Conservation (phyloP, 1,140 invertebrate genomes). For the Hypsibius dujardini region DNA sequence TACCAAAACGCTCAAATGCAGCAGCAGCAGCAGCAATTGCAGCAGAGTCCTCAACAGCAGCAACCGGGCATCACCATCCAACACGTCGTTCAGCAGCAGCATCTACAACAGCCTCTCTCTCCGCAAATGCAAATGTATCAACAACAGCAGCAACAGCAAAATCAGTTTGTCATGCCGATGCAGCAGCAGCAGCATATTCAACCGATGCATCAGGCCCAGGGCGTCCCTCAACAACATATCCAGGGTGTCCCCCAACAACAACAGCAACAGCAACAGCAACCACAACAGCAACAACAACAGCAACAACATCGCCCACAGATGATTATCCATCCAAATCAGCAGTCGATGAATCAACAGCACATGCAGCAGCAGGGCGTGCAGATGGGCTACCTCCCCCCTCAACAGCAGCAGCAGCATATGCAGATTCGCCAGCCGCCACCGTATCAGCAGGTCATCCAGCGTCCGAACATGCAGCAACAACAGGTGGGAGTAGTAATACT, state of each 20-base stretch:
- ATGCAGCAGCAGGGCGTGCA: conserved; percentile 4
- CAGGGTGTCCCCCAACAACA: no score
- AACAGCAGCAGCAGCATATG: neutral
- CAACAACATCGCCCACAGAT: no score
- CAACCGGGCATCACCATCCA: no score
- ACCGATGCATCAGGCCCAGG: neutral
- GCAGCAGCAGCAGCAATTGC: neutral
- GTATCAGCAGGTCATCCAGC: neutral
- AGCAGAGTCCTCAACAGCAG: neutral
- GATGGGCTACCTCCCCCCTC: neutral
- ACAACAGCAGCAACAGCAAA: no score
- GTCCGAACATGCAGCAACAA: neutral
- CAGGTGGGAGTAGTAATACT: no score
- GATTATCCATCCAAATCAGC: no score
- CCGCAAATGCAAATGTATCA: no score
- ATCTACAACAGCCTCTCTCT: no score
- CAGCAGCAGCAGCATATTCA: neutral
- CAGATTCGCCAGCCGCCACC: neutral
- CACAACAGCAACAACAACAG: no score
- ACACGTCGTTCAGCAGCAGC: no score
- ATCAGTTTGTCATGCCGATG: conserved; percentile 1
- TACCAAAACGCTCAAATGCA: neutral
- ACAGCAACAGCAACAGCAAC: no score
- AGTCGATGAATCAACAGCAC: conserved; percentile 7
- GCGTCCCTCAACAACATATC: neutral